Evolutionary conservation across 2,888 invertebrate genomes (phyloP).

Genomic region (Steinernema carpocapsae): DNA sequence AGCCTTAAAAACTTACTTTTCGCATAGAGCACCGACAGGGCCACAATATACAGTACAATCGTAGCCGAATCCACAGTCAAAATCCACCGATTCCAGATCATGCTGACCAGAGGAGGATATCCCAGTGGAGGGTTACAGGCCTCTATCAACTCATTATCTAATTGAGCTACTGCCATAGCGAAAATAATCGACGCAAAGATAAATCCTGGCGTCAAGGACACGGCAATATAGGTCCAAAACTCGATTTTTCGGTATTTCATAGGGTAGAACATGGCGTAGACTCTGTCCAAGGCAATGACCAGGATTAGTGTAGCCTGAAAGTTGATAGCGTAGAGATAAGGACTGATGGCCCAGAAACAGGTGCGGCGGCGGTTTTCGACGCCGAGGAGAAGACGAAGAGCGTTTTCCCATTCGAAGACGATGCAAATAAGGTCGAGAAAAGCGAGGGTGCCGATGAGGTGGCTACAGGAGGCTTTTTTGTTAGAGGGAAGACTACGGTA

Average conservation of each 20-base stretch:
- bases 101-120: background rate
- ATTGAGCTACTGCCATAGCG: background rate
- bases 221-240: background rate
- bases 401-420: constrained; percentile 12
- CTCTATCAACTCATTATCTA: background rate
- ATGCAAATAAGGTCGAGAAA: constrained; percentile 5
- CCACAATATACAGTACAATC: background rate
- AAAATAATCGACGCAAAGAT: background rate
- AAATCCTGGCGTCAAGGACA: background rate
- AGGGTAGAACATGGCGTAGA: constrained; percentile 11
- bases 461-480: background rate
- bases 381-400: background rate
- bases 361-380: background rate
- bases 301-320: background rate
- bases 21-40: background rate
- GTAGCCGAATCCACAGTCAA: background rate
- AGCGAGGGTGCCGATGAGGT: constrained; percentile 19
- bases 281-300: background rate
- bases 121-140: constrained; percentile 12
- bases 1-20: too few species aligned
- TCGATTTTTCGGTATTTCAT: background rate
- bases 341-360: constrained; percentile 26
- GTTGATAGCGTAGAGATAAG: constrained; percentile 20
- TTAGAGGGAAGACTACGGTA: background rate
- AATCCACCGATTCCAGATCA: constrained; percentile 5